Conservation (phyloP, 2,113 vertebrate species). For the Saccopteryx bilineata region DNA sequence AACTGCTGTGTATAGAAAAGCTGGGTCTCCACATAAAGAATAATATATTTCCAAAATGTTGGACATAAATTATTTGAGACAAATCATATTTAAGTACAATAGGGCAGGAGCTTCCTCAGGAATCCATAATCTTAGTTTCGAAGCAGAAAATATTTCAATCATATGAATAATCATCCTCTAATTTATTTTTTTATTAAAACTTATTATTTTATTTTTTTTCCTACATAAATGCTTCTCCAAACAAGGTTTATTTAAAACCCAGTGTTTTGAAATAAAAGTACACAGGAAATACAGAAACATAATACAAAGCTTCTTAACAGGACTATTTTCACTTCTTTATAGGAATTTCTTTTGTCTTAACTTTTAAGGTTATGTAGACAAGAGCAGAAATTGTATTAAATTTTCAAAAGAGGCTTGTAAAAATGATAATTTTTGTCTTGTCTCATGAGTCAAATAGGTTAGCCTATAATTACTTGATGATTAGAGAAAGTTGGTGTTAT, state of each 20-base stretch:
- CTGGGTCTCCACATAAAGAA: neutral
- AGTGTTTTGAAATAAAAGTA: neutral
- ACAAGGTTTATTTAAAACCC: slow-evolving; percentile 16
- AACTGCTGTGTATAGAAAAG: neutral
- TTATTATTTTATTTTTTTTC: neutral
- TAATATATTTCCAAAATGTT: neutral
- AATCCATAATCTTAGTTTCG: neutral
- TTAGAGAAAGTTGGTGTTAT: slow-evolving; percentile 49
- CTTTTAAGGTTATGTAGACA: neutral
- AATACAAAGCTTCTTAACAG: neutral
- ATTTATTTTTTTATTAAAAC: neutral
- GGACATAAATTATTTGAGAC: neutral
- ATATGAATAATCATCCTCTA: neutral
- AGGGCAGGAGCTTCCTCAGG: neutral
- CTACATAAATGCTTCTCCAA: neutral
- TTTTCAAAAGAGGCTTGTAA: neutral
- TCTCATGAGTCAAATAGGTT: slow-evolving; percentile 30
- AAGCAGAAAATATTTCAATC: neutral
- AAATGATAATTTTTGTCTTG: slow-evolving; percentile 29
- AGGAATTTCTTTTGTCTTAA: neutral
- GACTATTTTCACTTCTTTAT: slow-evolving; percentile 5
- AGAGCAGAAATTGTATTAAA: neutral
- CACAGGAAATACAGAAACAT: neutral
- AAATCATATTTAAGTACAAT: neutral
- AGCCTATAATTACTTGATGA: slow-evolving; percentile 50